A percentile compares a stretch with the other conserved stretches of the same genome.
phyloP scores from a whole-genome alignment of 2,113 vertebrate genomes.

The Cavia porcellus region DNA sequence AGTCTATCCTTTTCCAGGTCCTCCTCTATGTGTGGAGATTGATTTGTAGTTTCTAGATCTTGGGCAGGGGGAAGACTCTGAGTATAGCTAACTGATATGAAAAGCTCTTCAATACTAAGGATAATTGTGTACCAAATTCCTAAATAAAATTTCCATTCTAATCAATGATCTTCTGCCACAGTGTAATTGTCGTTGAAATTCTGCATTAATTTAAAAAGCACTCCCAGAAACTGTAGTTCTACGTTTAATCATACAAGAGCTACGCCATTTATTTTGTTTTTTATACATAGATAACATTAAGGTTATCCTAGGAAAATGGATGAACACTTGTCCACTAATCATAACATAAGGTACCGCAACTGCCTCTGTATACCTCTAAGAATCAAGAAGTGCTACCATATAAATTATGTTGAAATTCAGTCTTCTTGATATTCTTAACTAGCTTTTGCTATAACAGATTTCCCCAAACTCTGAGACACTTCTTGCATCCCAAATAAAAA shows the following conservation, averaged over 20 bases:
- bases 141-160: background rate
- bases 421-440: background rate
- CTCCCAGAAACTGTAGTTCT: background rate
- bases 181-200: background rate
- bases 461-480: background rate
- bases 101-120: background rate
- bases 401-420: background rate
- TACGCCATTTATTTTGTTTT: background rate
- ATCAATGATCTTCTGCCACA: background rate
- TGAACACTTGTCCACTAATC: background rate
- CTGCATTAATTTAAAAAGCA: background rate
- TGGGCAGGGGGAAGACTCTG: background rate
- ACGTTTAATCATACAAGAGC: background rate
- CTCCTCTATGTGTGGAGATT: background rate
- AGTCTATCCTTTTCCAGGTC: background rate
- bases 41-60: background rate
- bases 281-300: background rate
- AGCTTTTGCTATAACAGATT: background rate
- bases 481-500: background rate
- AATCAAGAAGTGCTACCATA: background rate
- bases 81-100: background rate
- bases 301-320: background rate
- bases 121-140: background rate
- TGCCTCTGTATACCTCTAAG: background rate
- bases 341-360: background rate